These are phyloP conservation scores for Sylvietta virens DNA, from an alignment of 2,113 vertebrate species.

Conservation along the genomic window DNA sequence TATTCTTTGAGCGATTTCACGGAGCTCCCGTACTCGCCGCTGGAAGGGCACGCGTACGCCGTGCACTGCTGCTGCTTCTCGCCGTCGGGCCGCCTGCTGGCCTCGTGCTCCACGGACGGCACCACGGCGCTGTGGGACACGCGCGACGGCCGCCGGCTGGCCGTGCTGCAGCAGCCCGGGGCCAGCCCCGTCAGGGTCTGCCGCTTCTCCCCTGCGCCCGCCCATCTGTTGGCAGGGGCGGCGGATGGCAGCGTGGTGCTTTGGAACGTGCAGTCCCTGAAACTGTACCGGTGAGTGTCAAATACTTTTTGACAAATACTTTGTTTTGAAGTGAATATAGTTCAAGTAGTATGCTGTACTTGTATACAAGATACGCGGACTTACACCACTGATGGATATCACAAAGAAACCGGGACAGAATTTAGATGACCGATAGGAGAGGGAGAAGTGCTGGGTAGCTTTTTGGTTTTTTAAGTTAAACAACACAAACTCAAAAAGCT, in stretches of 20 bases:
- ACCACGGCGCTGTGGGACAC: constrained; percentile 81
- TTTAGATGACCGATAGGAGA: background rate
- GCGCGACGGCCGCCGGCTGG: constrained; percentile 71
- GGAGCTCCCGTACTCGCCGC: constrained; percentile 84
- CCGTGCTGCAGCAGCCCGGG: constrained; percentile 82
- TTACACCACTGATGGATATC: accelerated
- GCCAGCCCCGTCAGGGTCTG: constrained; percentile 86
- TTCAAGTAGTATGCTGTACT: no score
- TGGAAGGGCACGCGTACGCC: constrained; percentile 84
- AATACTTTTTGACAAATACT: accelerated
- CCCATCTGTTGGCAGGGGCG: constrained; percentile 77
- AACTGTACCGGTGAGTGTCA: constrained; percentile 72
- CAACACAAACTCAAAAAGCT: background rate
- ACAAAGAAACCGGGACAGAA: accelerated
- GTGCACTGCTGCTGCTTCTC: constrained; percentile 96
- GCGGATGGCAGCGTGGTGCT: constrained; percentile 86
- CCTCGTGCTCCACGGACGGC: constrained; percentile 93
- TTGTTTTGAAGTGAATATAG: accelerated
- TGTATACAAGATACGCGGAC: background rate
- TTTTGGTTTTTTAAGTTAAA: background rate
- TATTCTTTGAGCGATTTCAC: constrained; percentile 78
- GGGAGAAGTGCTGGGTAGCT: background rate
- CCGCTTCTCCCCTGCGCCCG: constrained; percentile 77
- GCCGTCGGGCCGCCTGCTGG: constrained; percentile 79
- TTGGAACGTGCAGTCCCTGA: constrained; percentile 81